Base-by-base conservation (phyloP, 53 echinoderm and acorn worm species). In the Zoroaster sp. region DNA sequence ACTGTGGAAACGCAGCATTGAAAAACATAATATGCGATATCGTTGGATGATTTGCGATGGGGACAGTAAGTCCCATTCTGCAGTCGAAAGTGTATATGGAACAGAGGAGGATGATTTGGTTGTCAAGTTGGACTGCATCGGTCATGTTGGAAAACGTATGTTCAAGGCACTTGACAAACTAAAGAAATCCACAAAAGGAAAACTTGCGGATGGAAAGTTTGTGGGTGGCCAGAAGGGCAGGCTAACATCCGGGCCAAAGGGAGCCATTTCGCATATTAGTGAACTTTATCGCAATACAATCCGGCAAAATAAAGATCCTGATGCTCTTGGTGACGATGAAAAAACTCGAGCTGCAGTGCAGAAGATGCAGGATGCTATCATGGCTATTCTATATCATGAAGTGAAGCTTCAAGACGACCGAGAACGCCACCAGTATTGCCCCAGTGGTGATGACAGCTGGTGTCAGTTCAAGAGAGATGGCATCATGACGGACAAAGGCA, bases 101-200 rank as follows among this genome's bases (percentile, higher is more conserved):
- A 47, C 49, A 47, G 49, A 2, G 49, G 89, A 89, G 11, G 83
- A 81, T 21, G 40, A 90, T 55, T 37, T 21, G 0, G 91, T 87
- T 51, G 53, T 69, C 23, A 91, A 91, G 78, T 34, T 87, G 36
- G 91, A 91, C 39, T 91, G 91, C 59, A 80, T 91, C 69, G 91
- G 87, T 28, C 78, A 87, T 69, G 87, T 91, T 38, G 80, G 87
- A 38, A 87, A 91, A 15, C 49, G 73, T 0, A 91, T 91, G 86
- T 89, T 42, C 43, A 66, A 49, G 9, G 78, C 70, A 17, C 59
- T 78, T 36, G 63, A 54, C 25, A 91, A 83, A 28, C 55, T 49
- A 2, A 88, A 75, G 18, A 75, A 88, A 54, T 37, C 35, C 4
- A 74, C 75, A 43, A 66, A 76, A 67, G 78, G 78, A 40, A 88